These are phyloP conservation scores for Hapalemur alaotrensis DNA, from an alignment of 2,797 vertebrate species.

Conservation along the genomic window DNA sequence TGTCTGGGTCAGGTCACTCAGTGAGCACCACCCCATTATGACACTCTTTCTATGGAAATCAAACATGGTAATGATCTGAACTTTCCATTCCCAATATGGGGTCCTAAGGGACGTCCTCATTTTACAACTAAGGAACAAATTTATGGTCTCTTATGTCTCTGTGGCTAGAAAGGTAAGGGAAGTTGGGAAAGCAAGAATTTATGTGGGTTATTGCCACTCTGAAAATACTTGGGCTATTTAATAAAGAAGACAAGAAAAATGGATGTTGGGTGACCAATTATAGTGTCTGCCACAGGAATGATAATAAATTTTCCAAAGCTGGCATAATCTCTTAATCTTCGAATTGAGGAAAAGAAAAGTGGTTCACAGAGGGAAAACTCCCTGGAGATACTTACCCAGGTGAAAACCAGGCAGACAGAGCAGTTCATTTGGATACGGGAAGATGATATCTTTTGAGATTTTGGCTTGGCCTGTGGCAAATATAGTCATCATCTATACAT, in stretches of 20 bases:
- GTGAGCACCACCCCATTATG: background rate
- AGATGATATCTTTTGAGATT: constrained; percentile 11
- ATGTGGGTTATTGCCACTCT: background rate
- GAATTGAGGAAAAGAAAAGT: background rate
- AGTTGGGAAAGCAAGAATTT: background rate
- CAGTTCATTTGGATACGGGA: background rate
- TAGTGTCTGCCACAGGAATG: background rate
- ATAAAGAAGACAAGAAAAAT: constrained; percentile 32
- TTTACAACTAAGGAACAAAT: background rate
- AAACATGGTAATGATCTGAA: background rate
- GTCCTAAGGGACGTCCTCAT: background rate
- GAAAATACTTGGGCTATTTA: background rate
- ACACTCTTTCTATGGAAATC: background rate
- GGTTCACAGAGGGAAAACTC: background rate
- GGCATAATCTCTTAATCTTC: background rate
- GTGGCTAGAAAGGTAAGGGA: background rate
- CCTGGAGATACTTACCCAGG: background rate
- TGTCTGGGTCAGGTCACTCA: background rate
- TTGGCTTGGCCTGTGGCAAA: background rate
- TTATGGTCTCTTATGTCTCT: background rate
- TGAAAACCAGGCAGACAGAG: background rate
- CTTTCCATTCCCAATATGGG: background rate
- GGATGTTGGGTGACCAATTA: background rate
- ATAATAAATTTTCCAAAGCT: background rate
- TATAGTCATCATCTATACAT: background rate